Evolutionary conservation across 1,140 invertebrate species (phyloP), one percentile per base, ranked within the genome.

Genomic region (Formica selysi): DNA sequence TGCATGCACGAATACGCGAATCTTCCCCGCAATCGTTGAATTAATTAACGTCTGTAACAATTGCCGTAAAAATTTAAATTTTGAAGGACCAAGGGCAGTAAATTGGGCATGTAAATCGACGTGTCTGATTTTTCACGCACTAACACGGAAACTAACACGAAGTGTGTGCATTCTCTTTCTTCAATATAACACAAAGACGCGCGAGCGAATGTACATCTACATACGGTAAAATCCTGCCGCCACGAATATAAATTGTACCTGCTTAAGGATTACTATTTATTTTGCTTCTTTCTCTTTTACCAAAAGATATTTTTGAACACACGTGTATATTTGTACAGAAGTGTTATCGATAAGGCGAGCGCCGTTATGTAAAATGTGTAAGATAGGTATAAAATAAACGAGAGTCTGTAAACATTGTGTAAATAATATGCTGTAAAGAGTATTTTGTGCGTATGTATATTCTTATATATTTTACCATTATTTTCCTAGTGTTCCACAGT

Each of bases 281-380:
- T 83, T 83, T 61, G 73, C 41, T 59, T 61, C n/a, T 32, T 16
- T 19, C 94, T 93, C 93, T 94, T 91, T 89, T 90, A 84, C 64
- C 86, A 88, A 85, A 86, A 80, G 78, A 88, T 73, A 51, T 51
- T 36, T 88, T 87, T 61, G 48, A 80, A 73, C 89, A 87, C 87
- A 84, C 88, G 89, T 95, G 94, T 95, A 94, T 94, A 95, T 94
- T 94, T 95, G 94, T 95, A 95, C 91, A 94, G 91, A 93, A 86
- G 80, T 67, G 61, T 86, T 87, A 74, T 67, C 65, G 36, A 59
- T 79, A 65, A 62, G 48, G 87, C 26, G 84, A 67, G 64, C 78
- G 61, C 68, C 29, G 62, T 84, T 94, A 51, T 51, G 93, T 95
- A 94, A 94, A 94, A 94, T 94, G 90, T 94, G 93, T 94, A 93